Base-by-base conservation (phyloP, 1,140 invertebrate species). In the Leptopilina boulardi region DNA sequence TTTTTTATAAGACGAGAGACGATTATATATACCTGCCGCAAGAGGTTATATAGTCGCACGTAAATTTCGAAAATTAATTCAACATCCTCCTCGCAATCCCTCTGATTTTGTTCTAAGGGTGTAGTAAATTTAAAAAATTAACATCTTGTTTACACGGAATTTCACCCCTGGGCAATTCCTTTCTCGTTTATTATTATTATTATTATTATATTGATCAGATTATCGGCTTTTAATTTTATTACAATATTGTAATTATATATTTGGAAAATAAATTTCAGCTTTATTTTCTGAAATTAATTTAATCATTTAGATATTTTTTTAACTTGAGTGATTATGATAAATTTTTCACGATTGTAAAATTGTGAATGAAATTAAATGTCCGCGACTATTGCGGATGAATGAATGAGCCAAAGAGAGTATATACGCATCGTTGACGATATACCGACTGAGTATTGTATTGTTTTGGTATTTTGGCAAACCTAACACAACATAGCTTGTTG, bases 391-490 rank as follows among this genome's bases (percentile, higher is more conserved):
- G 54, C 21, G 54, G 21, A 51, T 80, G 75, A 80, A 80, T 86
- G 84, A 86, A 85, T 85, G 83, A 85, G 84, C 74, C 74, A 51
- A 72, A 77, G 72, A 76, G 71, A 75, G 73, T 80, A 79, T 38
- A 38, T 8, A 38, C 75, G 79, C 77, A 79, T 76, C 77, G 70
- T 38, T 38, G 34, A 38, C 34, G 34, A 6, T 38, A 73, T 70
- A 81, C 76, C 56, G 23, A 75, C 76, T 51, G 5, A 38, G 41
- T 70, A 6, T 59, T 51, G 78, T 82, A 85, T 89, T 89, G 85
- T 89, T 89, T 89, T 89, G 87, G 83, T 90, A 88, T 89, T 87
- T 87, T 89, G 85, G 85, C 87, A 87, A 89, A 90, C 87, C 86
- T 89, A 89, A 88, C 84, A 89, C 77, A 90, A 89, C 87, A 89